Evolutionary conservation across 2,888 invertebrate species (phyloP).

Genomic region (Leptopilina syphax): DNA sequence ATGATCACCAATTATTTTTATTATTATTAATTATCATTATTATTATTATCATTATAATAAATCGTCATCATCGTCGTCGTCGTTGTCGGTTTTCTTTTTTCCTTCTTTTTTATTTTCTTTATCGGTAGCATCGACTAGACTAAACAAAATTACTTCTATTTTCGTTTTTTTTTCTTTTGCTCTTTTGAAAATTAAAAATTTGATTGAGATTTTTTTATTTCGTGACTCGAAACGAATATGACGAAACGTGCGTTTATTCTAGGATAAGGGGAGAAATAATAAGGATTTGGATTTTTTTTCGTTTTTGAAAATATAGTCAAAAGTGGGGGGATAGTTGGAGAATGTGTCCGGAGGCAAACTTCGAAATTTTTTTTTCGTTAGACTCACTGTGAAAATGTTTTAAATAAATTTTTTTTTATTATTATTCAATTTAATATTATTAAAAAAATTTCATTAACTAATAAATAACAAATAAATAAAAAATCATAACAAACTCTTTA

Average conservation of each 20-base stretch:
- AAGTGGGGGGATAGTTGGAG: slow-evolving; percentile 54
- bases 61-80: slow-evolving; percentile 68
- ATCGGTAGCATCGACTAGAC: slow-evolving; percentile 57
- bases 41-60: slow-evolving; percentile 57
- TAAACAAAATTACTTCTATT: slow-evolving; percentile 55
- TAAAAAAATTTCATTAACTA: no score
- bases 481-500: no score
- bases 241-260: slow-evolving; percentile 46
- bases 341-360: slow-evolving; percentile 65
- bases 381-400: slow-evolving; percentile 23
- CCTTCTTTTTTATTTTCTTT: slow-evolving; percentile 54
- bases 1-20: slow-evolving; percentile 75
- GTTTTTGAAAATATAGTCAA: slow-evolving; percentile 22
- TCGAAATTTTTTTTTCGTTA: slow-evolving; percentile 57
- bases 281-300: no score
- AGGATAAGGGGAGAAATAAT: slow-evolving; percentile 38
- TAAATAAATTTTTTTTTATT: neutral
- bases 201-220: slow-evolving; percentile 38
- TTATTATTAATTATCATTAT: slow-evolving; percentile 65
- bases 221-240: slow-evolving; percentile 50
- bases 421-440: no score
- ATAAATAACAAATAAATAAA: no score
- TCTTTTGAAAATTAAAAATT: slow-evolving; percentile 27
- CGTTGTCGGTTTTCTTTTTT: slow-evolving; percentile 55
- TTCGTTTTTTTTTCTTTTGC: slow-evolving; percentile 49